Base-by-base conservation (phyloP, 2,888 invertebrate genomes). In the Disparrhopalites patrizii region DNA sequence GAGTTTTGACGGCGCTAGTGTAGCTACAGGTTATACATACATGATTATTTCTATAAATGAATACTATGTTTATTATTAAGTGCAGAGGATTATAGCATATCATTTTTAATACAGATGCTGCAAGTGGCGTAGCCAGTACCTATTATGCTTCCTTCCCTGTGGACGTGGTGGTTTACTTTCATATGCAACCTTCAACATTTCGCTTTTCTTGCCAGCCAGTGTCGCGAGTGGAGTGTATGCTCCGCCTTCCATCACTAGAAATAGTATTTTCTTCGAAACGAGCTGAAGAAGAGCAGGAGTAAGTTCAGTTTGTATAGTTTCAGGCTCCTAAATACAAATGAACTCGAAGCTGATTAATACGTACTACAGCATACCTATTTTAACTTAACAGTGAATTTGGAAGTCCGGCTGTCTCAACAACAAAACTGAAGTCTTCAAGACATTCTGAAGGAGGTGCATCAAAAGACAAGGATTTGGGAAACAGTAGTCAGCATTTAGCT, bases 101-200 rank as follows among this genome's bases (percentile, higher is more conserved):
- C n/a, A n/a, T n/a, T n/a, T n/a, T n/a, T n/a, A n/a, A n/a, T 55
- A 28, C 60, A 64, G 76, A 73, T 50, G 71, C 66, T 28, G 73
- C 71, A 1, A 70, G 72, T 55, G 73, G 69, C 8, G 71, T 70
- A n/a, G 74, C 73, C 1, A 72, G 73, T 28, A 73, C 72, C 1
- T 73, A 75, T 73, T 92, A 92, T 78, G 90, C 93, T 38, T 93
- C 95, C 62, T 97, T 99, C 80, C 98, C 98, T 0, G 96, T 99
- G 0, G 98, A 99, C 81, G 96, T 99, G 27, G 92, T 99, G 75
- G 96, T 99, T 47, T 96, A 96, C 81, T 93, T 99, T 82, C 93
- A 94, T 80, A 96, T 98, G 88, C 95, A 97, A 79, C 96, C 97
- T 0, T 94, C 94, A 63, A 93, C 94, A 0, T 93, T 97, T 80